These are phyloP conservation scores for Lordiphosa stackelbergi DNA, from an alignment of 1,140 invertebrate species.

Conservation along the genomic window DNA sequence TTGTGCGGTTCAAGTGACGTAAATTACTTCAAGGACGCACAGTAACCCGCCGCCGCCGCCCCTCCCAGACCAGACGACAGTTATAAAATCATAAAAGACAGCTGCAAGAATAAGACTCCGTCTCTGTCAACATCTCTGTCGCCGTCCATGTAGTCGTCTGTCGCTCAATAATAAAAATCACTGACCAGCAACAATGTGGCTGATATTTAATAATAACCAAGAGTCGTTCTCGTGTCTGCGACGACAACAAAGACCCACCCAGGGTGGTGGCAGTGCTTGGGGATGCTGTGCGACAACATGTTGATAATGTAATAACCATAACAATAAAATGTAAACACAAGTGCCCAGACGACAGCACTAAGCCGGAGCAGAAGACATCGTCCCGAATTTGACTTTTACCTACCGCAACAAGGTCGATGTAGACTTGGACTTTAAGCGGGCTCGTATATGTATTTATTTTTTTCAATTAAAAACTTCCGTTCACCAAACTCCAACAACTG, in stretches of 20 bases:
- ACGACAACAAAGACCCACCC: slow-evolving; percentile 8
- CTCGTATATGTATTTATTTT: neutral
- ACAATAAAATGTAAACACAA: slow-evolving; percentile 38
- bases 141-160: slow-evolving; percentile 4
- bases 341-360: slow-evolving; percentile 1
- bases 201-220: slow-evolving; percentile 64
- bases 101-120: slow-evolving; percentile 15
- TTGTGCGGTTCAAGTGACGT: slow-evolving; percentile 36
- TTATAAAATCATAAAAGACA: slow-evolving; percentile 47
- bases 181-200: slow-evolving; percentile 67
- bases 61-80: slow-evolving; percentile 29
- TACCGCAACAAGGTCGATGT: slow-evolving; percentile 46
- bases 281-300: slow-evolving; percentile 26
- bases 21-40: slow-evolving; percentile 71
- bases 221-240: slow-evolving; percentile 29
- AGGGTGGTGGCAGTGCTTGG: slow-evolving; percentile 8
- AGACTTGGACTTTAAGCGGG: slow-evolving; percentile 10
- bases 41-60: slow-evolving; percentile 34
- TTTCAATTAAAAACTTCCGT: slow-evolving; percentile 67
- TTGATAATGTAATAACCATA: slow-evolving; percentile 47
- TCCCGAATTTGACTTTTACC: slow-evolving; percentile 38
- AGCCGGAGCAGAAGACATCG: neutral
- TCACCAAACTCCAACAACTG: slow-evolving; percentile 25
- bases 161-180: slow-evolving; percentile 51
- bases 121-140: slow-evolving; percentile 1